phyloP scores from a whole-genome alignment of 1,140 invertebrate genomes.

The Tetragonula clypearis region DNA sequence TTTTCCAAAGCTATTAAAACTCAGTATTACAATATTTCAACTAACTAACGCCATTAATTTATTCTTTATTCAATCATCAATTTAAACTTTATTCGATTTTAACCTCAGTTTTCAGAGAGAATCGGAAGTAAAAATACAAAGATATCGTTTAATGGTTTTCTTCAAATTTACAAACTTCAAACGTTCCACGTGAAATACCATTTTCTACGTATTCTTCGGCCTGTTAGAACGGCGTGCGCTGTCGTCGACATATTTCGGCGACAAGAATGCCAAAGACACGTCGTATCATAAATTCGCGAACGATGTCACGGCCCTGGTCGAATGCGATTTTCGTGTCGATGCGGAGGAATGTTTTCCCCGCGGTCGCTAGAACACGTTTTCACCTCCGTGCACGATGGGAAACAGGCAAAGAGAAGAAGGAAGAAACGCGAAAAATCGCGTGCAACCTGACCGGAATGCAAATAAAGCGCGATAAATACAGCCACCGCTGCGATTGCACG shows the following conservation, averaged over 20 bases:
- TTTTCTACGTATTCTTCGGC: not conserved
- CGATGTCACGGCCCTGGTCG: not conserved
- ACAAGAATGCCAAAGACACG: conserved; percentile 8
- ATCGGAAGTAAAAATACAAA: not conserved
- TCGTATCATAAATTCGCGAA: conserved; percentile 34
- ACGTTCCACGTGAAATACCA: not conserved
- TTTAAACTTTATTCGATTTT: not conserved
- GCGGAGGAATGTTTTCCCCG: conserved; percentile 21
- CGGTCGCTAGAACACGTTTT: not conserved
- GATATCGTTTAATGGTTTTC: not conserved
- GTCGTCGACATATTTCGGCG: conserved; percentile 19
- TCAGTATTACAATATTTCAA: not conserved
- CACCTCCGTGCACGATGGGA: not conserved
- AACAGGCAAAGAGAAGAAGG: conserved; percentile 6
- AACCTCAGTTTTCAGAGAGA: not conserved
- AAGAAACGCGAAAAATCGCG: conserved; percentile 61
- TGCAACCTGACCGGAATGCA: conserved; percentile 59
- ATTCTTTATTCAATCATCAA: too few relatives aligned
- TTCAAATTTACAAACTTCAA: not conserved
- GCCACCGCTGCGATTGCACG: conserved; percentile 50
- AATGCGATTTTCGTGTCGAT: conserved; percentile 46
- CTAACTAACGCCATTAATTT: too few relatives aligned
- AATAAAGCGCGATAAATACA: conserved; percentile 69
- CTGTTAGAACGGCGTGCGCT: too few relatives aligned
- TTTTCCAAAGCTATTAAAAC: not conserved